These are phyloP conservation scores for Rambutsinella grinnellia DNA, from an alignment of 2,888 invertebrate species.

Conservation along the genomic window DNA sequence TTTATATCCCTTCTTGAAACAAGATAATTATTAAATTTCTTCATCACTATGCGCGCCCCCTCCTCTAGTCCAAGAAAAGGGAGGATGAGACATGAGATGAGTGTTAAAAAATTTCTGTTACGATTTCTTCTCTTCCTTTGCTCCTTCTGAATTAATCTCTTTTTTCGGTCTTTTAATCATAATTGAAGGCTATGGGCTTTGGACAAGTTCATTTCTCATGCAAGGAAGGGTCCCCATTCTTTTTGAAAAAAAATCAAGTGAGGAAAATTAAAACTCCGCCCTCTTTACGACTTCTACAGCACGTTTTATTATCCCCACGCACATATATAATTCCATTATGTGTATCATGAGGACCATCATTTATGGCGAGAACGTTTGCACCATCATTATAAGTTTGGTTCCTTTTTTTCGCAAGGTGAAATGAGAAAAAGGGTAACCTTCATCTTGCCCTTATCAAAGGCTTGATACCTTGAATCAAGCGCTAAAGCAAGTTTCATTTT, in stretches of 20 bases:
- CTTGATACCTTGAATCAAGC: not conserved
- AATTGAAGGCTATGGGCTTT: slow-evolving; percentile 1
- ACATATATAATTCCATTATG: not conserved
- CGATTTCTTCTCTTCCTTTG: slow-evolving; percentile 26
- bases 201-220: not conserved
- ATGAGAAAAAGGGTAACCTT: not conserved
- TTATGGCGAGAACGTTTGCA: not conserved
- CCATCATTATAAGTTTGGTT: too few species aligned
- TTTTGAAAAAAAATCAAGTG: not conserved
- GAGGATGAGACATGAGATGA: slow-evolving; percentile 5
- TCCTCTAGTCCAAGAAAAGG: slow-evolving; percentile 4
- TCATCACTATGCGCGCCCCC: slow-evolving; percentile 14
- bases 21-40: slow-evolving; percentile 56
- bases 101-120: slow-evolving; percentile 38
- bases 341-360: not conserved
- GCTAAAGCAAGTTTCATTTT: slow-evolving; percentile 39
- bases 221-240: not conserved
- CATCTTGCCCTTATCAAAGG: slow-evolving; percentile 1
- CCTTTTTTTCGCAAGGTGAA: too few species aligned
- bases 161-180: slow-evolving; percentile 13
- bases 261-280: not conserved
- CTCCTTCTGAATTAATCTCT: not conserved
- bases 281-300: not conserved
- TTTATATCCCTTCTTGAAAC: slow-evolving; percentile 49
- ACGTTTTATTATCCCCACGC: not conserved